Percentiles rank a stretch among this genome's conserved stretches.
Conservation (phyloP, 2,797 vertebrate genomes). For the Enteromius radiatus region DNA sequence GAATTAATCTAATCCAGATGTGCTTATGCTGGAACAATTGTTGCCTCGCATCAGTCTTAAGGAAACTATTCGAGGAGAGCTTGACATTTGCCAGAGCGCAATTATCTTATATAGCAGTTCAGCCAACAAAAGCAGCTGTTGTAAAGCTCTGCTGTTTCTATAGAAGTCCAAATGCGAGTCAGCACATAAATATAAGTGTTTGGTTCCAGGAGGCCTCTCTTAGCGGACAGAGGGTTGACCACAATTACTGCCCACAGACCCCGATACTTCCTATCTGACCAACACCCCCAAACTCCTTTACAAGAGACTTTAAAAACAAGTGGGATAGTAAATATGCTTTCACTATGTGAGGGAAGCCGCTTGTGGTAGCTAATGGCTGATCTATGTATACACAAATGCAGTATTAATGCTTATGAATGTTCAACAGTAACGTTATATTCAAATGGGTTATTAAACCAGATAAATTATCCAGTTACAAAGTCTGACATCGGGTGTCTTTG, state of each 20-base stretch:
- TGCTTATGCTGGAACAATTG: conserved; percentile 55
- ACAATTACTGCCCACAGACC: conserved; percentile 52
- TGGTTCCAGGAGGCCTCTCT: conserved; percentile 24
- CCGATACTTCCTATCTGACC: conserved; percentile 50
- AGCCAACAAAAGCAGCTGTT: conserved; percentile 49
- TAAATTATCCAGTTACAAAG: background rate
- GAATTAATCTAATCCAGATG: conserved; percentile 60
- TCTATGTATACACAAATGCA: background rate
- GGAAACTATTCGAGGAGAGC: conserved; percentile 35
- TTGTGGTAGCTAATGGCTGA: background rate
- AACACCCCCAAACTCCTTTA: conserved; percentile 37
- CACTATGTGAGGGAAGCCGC: background rate
- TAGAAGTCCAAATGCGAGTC: conserved; percentile 44
- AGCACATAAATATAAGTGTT: conserved; percentile 36
- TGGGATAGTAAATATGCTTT: conserved; percentile 17
- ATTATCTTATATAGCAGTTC: conserved; percentile 49
- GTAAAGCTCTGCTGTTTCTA: conserved; percentile 40
- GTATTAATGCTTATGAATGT: background rate
- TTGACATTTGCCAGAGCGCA: conserved; percentile 46
- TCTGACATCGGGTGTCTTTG: background rate
- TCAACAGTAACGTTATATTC: background rate
- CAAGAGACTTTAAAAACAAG: conserved; percentile 3
- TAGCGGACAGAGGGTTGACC: conserved; percentile 37
- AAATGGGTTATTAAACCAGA: background rate
- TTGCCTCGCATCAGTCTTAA: conserved; percentile 33